These are phyloP conservation scores for Ranitomeya imitator DNA, from an alignment of 2,113 vertebrate species.

Conservation along the genomic window DNA sequence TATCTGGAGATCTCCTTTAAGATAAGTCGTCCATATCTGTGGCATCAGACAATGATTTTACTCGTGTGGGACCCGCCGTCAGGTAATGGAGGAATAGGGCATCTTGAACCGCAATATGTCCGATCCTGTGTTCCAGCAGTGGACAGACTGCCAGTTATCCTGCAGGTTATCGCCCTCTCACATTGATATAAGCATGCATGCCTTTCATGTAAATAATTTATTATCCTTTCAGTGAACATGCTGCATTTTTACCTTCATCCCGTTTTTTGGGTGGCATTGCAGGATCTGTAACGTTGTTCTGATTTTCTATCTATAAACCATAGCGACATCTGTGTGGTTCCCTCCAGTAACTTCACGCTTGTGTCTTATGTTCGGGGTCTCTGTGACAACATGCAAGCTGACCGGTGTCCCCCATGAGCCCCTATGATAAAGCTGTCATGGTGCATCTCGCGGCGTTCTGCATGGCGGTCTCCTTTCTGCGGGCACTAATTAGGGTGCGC, in stretches of 20 bases:
- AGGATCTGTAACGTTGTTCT: not conserved
- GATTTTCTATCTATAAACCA: not conserved
- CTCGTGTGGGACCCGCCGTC: not conserved
- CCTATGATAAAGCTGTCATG: not conserved
- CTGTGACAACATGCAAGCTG: conserved; percentile 1
- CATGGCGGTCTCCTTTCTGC: not conserved
- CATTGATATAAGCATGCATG: not conserved
- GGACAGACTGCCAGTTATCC: not conserved
- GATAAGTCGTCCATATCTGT: not conserved
- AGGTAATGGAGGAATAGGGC: not conserved
- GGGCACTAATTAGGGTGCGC: conserved; percentile 22
- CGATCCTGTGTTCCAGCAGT: not conserved
- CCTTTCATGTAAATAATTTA: too few species aligned
- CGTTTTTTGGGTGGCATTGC: not conserved
- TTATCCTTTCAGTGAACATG: too few species aligned
- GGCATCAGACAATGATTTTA: not conserved
- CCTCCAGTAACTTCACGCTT: not conserved
- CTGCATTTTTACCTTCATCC: too few species aligned
- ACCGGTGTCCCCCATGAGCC: not conserved
- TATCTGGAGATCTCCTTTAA: too few species aligned
- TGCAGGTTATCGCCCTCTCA: not conserved
- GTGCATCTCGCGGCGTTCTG: not conserved
- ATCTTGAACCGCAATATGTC: not conserved
- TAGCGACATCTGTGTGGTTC: not conserved
- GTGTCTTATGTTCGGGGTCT: not conserved